These are phyloP conservation scores for Aculops lycopersici DNA, from an alignment of 1,140 invertebrate genomes.

Conservation along the genomic window DNA sequence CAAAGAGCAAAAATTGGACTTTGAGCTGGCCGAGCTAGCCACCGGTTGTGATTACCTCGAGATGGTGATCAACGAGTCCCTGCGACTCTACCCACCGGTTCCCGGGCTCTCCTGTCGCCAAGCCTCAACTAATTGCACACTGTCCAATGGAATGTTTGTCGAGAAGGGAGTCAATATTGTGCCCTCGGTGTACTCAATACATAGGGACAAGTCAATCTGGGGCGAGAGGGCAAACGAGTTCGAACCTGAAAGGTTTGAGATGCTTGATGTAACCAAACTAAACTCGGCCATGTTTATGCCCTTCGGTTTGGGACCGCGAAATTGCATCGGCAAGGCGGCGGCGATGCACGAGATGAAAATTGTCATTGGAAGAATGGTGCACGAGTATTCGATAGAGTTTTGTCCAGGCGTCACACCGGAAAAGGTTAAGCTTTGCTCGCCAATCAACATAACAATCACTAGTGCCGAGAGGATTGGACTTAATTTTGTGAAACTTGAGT, in stretches of 20 bases:
- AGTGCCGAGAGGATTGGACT: neutral
- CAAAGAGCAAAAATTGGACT: neutral
- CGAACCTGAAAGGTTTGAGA: neutral
- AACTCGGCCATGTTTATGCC: slow-evolving; percentile 1
- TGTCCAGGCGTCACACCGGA: neutral
- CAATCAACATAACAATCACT: neutral
- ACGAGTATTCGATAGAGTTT: slow-evolving; percentile 1
- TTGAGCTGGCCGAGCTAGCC: neutral
- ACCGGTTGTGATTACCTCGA: slow-evolving; percentile 2
- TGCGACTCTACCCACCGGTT: slow-evolving; percentile 1
- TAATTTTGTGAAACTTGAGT: neutral
- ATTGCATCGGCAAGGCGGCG: neutral
- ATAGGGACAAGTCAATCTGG: neutral
- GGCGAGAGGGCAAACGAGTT: neutral
- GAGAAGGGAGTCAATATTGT: neutral
- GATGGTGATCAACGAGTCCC: neutral
- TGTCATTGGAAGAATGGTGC: neutral
- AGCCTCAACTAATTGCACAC: neutral
- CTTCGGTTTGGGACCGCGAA: neutral
- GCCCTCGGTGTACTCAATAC: neutral
- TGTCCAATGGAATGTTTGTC: neutral
- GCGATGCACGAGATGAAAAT: neutral
- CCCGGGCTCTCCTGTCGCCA: neutral
- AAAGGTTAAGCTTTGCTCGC: neutral
- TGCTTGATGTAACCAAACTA: neutral